Base-by-base conservation (phyloP, 2,888 invertebrate genomes). In the Ornithoptera priamus region DNA sequence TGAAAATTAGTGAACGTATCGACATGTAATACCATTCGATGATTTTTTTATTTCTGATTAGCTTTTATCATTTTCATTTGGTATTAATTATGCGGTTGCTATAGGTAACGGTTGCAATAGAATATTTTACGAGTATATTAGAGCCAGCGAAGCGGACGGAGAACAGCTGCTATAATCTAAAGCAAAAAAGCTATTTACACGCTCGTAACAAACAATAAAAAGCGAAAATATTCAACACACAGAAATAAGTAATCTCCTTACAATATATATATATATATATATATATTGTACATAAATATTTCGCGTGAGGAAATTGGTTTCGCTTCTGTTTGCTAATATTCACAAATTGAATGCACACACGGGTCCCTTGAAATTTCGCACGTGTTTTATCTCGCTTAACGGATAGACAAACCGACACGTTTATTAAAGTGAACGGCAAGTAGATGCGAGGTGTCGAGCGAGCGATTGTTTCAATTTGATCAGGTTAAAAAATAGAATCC, bases 311-410 rank as follows among this genome's bases (percentile, higher is more conserved):
- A 57, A 57, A 58, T 58, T 58, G 12, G 22, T 22, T 22, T 58
- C 57, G 1, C 12, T 53, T 53, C 5, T 53, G 46, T 15, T 46
- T 15, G 20, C 15, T 58, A 46, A 62, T 18, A n/a, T 57, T 58
- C 42, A 46, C 50, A 57, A 57, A 62, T 62, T 61, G 57, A 62
- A 62, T 58, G 57, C 46, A 67, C 24, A 65, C 42, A 67, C n/a
- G 42, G 46, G 57, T 56, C 56, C n/a, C 62, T 30, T 30, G 46
- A 68, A 42, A 46, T 22, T 46, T 30, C 30, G 62, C n/a, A 46
- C 67, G 67, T 68, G 67, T 62, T 68, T 62, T 68, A 68, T 68
- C 67, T 68, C 53, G 7, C 1, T 22, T 22, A 57, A 60, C 20
- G 39, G 4, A 39, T 36, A 15, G 46, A 66, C 60, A 53, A 53